These are phyloP conservation scores for Hydroisotoma schaefferi DNA, from an alignment of 2,888 invertebrate genomes.

Conservation along the genomic window DNA sequence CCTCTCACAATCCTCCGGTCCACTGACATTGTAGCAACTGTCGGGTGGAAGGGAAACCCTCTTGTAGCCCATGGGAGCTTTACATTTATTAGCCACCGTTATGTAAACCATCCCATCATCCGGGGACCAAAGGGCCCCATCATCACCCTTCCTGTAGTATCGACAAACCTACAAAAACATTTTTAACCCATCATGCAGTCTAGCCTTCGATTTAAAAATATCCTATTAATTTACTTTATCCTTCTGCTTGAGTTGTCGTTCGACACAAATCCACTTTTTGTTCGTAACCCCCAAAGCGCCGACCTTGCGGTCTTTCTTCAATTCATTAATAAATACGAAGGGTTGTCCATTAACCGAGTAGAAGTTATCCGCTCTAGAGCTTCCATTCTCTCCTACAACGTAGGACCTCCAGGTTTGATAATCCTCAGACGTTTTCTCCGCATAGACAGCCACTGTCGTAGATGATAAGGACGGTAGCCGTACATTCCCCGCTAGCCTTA, in stretches of 20 bases:
- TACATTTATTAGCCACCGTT: constrained; percentile 7
- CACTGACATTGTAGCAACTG: constrained; percentile 19
- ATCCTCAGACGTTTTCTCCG: constrained; percentile 7
- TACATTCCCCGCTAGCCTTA: constrained; percentile 9
- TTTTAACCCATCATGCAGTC: too few relatives aligned
- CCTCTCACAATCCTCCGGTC: constrained; percentile 20
- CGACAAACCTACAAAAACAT: too few relatives aligned
- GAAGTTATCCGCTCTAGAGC: constrained; percentile 21
- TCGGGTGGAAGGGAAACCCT: constrained; percentile 8
- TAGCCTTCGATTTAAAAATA: too few relatives aligned
- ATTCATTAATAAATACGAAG: constrained; percentile 5
- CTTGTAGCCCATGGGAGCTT: not conserved
- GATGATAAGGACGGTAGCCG: not conserved
- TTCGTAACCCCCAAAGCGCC: not conserved
- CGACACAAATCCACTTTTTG: constrained; percentile 23
- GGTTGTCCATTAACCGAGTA: constrained; percentile 25
- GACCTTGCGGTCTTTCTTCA: not conserved
- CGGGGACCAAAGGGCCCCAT: constrained; percentile 8
- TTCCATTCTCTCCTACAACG: constrained; percentile 12
- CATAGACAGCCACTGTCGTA: constrained; percentile 20
- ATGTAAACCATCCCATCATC: constrained; percentile 9
- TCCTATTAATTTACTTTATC: too few relatives aligned
- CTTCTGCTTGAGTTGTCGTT: not conserved
- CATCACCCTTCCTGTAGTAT: constrained; percentile 17
- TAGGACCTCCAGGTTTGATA: constrained; percentile 9